phyloP scores from a whole-genome alignment of 2,888 invertebrate species.

The Ophraella communa region DNA sequence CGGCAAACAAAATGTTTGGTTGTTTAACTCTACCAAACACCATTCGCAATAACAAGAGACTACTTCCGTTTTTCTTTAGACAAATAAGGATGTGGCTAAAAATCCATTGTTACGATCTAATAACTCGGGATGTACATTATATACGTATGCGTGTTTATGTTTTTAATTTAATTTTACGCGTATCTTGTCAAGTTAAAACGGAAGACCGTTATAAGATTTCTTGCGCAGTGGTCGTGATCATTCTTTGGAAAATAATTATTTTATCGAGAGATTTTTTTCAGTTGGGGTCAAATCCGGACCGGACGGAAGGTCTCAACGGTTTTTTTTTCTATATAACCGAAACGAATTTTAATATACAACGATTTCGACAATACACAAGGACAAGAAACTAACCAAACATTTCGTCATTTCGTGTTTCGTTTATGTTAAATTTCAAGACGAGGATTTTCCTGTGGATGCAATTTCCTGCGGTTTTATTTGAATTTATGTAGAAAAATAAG shows the following conservation, averaged over 20 bases:
- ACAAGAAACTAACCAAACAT: too few relatives aligned
- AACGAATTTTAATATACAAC: too few relatives aligned
- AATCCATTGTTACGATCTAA: slow-evolving; percentile 10
- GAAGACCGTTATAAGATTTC: slow-evolving; percentile 9
- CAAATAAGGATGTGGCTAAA: slow-evolving; percentile 15
- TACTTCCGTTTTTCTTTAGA: slow-evolving; percentile 15
- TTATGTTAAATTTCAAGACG: too few relatives aligned
- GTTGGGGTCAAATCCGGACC: neutral
- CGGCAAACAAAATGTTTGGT: slow-evolving; percentile 2
- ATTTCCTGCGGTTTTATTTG: too few relatives aligned
- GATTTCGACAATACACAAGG: too few relatives aligned
- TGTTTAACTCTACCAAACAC: neutral
- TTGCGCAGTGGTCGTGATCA: slow-evolving; percentile 8
- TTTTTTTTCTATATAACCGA: neutral
- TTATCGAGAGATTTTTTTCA: neutral
- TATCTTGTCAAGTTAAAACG: slow-evolving; percentile 4
- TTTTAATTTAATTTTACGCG: slow-evolving; percentile 16
- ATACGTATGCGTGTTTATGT: too few relatives aligned
- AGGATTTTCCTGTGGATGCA: too few relatives aligned
- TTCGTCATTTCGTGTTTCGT: too few relatives aligned
- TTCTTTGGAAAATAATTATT: slow-evolving; percentile 14
- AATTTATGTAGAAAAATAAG: too few relatives aligned
- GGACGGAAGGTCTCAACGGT: neutral
- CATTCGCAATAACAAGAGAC: slow-evolving; percentile 3
- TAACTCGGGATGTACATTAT: slow-evolving; percentile 18